phyloP scores from a whole-genome alignment of 2,888 invertebrate species.

The Lepetodrilus schrolli region DNA sequence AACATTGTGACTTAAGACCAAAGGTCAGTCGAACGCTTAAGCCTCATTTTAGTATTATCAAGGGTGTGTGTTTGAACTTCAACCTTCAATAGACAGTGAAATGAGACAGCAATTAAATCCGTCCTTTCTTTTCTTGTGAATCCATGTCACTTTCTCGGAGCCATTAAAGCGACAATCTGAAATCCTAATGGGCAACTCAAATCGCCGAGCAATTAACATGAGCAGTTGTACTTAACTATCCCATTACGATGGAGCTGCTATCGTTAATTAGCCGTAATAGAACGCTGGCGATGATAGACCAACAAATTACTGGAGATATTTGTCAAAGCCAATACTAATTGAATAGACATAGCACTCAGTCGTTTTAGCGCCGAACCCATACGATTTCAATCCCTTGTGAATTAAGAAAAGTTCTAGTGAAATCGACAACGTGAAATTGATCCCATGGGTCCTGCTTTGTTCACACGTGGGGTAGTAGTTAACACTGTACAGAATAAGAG shows the following conservation, averaged over 20 bases:
- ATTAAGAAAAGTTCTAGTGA: background rate
- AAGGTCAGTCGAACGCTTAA: background rate
- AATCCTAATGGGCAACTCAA: conserved; percentile 9
- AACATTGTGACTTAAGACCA: background rate
- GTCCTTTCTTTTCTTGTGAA: background rate
- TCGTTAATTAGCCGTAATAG: conserved; percentile 34
- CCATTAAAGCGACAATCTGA: conserved; percentile 25
- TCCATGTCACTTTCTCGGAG: background rate
- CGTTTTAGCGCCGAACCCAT: conserved; percentile 3
- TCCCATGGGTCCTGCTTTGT: background rate
- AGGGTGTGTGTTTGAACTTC: conserved; percentile 13
- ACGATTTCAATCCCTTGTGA: background rate
- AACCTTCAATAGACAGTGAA: background rate
- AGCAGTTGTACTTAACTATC: conserved; percentile 25
- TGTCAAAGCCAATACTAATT: conserved; percentile 30
- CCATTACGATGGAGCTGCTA: conserved; percentile 27
- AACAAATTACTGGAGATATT: conserved; percentile 29
- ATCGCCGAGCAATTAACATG: conserved; percentile 4
- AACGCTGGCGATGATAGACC: conserved; percentile 30
- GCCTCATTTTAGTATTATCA: background rate
- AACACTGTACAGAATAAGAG: background rate
- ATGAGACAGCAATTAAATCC: conserved; percentile 27
- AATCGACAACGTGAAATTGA: conserved; percentile 25
- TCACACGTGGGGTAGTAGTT: conserved; percentile 26
- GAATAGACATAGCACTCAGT: conserved; percentile 19